Base-by-base conservation (phyloP, 1,140 invertebrate species). In the Sitobion miscanthi region DNA sequence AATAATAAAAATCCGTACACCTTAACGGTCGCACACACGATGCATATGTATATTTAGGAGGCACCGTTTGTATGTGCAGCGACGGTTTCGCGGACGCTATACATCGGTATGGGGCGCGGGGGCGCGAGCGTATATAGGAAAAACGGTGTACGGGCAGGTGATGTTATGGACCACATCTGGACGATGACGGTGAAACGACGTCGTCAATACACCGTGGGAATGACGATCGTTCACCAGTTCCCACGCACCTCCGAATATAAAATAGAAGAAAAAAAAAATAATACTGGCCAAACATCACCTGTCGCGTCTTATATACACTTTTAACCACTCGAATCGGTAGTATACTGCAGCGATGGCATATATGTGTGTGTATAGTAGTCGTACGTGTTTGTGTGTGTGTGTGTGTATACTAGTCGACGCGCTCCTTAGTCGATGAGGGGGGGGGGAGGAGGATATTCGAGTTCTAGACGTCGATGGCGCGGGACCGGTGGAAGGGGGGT, bases 211-310 rank as follows among this genome's bases (percentile, higher is more conserved):
- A 93, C 91, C 91, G 91, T 93, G 91, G 91, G 91, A 93, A 93
- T 93, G 91, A 93, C 91, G 91, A 93, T 93, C 91, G 91, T 93
- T 93, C 91, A 42, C 91, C 77, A 57, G 91, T 93, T 93, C 91
- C 91, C 91, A 93, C 91, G 91, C 91, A 93, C 91, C 91, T 93
- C 82, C 45, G 30, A 69, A 69, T 69, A 69, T 69, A 42, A 89
- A 89, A 90, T 45, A 25, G 82, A 93, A 85, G 54, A 93, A 38
- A 85, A 86, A 54, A 93, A 93, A 93, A 93, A 85, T 77, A 77
- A 83, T 93, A 93, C 91, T 93, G 91, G 91, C 91, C 91, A 93
- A 93, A 93, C 91, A 93, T 93, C 91, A 93, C 91, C 91, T 93
- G 91, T 93, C 91, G 77, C 91, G 77, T 57, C 90, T 83, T 52